Base-by-base conservation (phyloP, 2,113 vertebrate species). In the Otolemur garnettii region DNA sequence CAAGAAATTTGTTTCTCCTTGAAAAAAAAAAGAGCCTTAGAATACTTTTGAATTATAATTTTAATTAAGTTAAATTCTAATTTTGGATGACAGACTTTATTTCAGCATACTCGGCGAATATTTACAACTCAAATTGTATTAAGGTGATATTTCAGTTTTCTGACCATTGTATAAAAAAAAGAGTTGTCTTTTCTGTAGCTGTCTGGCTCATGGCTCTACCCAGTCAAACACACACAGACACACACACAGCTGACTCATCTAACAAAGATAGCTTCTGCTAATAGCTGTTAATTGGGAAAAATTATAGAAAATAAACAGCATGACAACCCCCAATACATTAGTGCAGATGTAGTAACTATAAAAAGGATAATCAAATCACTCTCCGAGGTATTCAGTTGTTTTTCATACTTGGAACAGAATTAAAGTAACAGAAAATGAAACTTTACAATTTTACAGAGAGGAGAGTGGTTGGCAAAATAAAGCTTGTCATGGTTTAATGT, bases 271-370 rank as follows among this genome's bases (percentile, higher is more conserved):
- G 71, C 80, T 93, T 42, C 90, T 90, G 35, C 78, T 95, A 93
- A 97, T 97, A 94, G 93, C 38, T 74, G 83, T 97, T 97, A 97
- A 97, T 94, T 97, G 80, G 74, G 66, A 57, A 96, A 97, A 97
- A 96, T 92, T 97, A 93, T 79, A 97, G 79, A 94, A 97, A 96
- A 96, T 96, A 97, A 97, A 97, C 80, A 95, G 38, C 94, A 94
- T 97, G 96, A 96, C 96, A 93, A 75, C 71, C 42, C 90, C 64
- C 71, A 72, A 91, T 81, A 66, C 53, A 92, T 96, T 82, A 96
- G 68, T 95, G 59, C 72, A 97, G 93, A 96, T 93, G 84, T 87
- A 86, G 72, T 78, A 85, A 97, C 95, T 95, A 96, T 92, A 89
- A 97, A 97, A 96, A 95, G 86, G 62, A 96, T 96, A 96, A 95